These are phyloP conservation scores for Vespertilio murinus DNA, from an alignment of 2,797 vertebrate species.

Conservation along the genomic window DNA sequence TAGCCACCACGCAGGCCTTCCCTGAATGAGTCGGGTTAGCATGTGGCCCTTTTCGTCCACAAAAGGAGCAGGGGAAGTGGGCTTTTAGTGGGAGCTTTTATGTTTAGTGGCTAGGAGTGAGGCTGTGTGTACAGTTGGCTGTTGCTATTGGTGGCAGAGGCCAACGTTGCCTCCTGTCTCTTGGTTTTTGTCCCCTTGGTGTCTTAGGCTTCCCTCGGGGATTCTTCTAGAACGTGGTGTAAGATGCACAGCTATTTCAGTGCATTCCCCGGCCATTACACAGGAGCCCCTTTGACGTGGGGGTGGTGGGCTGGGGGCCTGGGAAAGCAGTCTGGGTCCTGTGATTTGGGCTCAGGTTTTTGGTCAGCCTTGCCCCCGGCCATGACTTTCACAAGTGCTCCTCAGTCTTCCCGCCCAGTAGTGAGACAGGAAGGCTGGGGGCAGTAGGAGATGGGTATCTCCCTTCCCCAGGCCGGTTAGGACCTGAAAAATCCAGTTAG, in stretches of 20 bases:
- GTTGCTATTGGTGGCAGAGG: background rate
- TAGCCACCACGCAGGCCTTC: too few species aligned
- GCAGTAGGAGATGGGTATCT: background rate
- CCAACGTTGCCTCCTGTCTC: background rate
- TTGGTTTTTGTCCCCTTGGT: background rate
- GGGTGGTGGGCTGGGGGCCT: background rate
- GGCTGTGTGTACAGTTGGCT: background rate
- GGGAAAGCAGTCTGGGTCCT: background rate
- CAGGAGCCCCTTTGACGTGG: background rate
- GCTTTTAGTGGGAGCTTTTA: background rate
- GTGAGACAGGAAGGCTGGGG: background rate
- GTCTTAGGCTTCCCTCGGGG: background rate
- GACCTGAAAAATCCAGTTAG: background rate
- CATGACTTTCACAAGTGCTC: background rate
- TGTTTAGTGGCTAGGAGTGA: background rate
- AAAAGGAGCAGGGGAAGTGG: background rate
- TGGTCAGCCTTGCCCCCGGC: background rate
- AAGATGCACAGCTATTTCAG: background rate
- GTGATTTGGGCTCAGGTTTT: background rate
- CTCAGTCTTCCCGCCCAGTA: background rate
- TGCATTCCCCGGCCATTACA: background rate
- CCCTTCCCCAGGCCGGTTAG: background rate
- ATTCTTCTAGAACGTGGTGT: background rate
- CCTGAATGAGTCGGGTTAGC: too few species aligned
- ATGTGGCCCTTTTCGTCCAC: too few species aligned